phyloP scores from a whole-genome alignment of 2,888 invertebrate species.

The Dryobota labecula region DNA sequence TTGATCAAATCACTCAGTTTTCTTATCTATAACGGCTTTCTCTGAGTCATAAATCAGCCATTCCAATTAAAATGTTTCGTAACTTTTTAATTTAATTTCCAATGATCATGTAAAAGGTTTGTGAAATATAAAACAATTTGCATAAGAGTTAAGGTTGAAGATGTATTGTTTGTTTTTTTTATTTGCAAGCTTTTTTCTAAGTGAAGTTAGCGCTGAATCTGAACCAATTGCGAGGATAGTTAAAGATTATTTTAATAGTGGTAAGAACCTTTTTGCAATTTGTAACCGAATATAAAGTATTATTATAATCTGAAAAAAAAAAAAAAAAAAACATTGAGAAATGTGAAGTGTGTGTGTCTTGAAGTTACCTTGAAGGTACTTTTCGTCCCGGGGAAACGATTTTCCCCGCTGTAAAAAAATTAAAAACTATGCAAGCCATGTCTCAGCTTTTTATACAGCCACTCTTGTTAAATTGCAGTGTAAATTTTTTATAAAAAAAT shows the following conservation, averaged over 20 bases:
- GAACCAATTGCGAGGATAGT: slow-evolving; percentile 1
- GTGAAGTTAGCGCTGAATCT: background rate
- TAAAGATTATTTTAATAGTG: slow-evolving; percentile 44
- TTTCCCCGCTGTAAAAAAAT: too few relatives aligned
- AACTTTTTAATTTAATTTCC: slow-evolving; percentile 23
- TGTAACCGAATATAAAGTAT: background rate
- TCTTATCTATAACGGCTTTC: slow-evolving; percentile 46
- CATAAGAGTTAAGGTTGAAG: background rate
- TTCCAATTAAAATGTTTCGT: slow-evolving; percentile 53
- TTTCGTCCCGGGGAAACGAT: too few relatives aligned
- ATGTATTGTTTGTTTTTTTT: slow-evolving; percentile 47
- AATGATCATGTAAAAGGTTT: slow-evolving; percentile 5
- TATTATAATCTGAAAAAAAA: background rate
- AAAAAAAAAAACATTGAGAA: too few relatives aligned
- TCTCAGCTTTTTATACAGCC: too few relatives aligned
- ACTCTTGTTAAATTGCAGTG: too few relatives aligned
- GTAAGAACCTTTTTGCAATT: slow-evolving; percentile 34
- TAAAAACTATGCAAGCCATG: too few relatives aligned
- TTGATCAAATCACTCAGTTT: slow-evolving; percentile 23
- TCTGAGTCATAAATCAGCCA: slow-evolving; percentile 43
- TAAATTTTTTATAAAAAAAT: too few relatives aligned
- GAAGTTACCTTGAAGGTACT: too few relatives aligned
- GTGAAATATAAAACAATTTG: background rate
- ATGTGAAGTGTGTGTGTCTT: too few relatives aligned
- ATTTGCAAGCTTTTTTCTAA: slow-evolving; percentile 9